Evolutionary conservation across 2,113 vertebrate species (phyloP).

Genomic region (Corvus moneduloides): DNA sequence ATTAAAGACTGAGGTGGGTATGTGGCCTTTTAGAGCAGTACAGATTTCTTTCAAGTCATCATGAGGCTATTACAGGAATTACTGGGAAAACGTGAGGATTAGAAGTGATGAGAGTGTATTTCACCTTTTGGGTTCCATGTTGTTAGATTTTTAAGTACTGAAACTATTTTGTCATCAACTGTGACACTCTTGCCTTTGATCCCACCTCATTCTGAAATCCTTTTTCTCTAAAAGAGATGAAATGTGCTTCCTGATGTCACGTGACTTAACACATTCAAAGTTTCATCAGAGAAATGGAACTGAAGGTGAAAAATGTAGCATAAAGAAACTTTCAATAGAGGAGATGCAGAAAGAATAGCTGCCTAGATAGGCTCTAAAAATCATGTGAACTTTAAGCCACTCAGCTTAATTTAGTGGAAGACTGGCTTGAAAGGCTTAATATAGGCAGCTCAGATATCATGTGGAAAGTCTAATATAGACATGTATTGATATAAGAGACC

Average conservation of each 20-base stretch:
- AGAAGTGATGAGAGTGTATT: not conserved
- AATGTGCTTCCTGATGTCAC: not conserved
- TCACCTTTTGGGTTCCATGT: not conserved
- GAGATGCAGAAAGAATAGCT: slow-evolving; percentile 5
- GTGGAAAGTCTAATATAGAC: slow-evolving; percentile 59
- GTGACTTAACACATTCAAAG: not conserved
- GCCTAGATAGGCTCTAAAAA: slow-evolving; percentile 13
- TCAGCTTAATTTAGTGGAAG: slow-evolving; percentile 73
- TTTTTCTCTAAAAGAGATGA: not conserved
- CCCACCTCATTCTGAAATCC: not conserved
- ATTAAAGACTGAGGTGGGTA: not conserved
- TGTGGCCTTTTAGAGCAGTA: not conserved
- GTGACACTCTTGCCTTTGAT: not conserved
- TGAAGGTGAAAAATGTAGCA: not conserved
- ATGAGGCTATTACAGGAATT: not conserved
- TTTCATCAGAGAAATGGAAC: not conserved
- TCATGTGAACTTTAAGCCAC: slow-evolving; percentile 62
- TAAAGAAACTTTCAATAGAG: not conserved
- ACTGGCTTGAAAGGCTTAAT: slow-evolving; percentile 59
- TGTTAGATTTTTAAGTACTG: not conserved
- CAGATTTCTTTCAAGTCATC: not conserved
- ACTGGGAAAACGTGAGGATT: not conserved
- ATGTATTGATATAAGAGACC: slow-evolving; percentile 24
- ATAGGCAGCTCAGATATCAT: slow-evolving; percentile 61
- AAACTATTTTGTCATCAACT: not conserved